phyloP scores from a whole-genome alignment of 2,797 vertebrate genomes.

The Notoglanidium macrostoma region DNA sequence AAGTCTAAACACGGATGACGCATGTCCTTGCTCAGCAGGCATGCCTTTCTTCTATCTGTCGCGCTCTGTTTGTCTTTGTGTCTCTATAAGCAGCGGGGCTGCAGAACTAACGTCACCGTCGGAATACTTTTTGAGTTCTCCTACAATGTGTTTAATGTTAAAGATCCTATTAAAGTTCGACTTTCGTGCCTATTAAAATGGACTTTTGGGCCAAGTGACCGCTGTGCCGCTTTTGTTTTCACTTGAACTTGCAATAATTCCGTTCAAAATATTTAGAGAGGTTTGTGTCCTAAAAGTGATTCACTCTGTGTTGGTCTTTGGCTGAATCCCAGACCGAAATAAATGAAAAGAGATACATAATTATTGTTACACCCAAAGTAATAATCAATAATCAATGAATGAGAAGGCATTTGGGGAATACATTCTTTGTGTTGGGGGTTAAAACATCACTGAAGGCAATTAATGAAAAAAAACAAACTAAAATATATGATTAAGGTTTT shows the following conservation, averaged over 20 bases:
- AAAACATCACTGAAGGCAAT: background rate
- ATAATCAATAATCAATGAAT: background rate
- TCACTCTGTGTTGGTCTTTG: background rate
- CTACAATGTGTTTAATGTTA: background rate
- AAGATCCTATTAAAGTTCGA: background rate
- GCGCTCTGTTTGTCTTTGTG: slow-evolving; percentile 15
- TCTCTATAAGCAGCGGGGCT: background rate
- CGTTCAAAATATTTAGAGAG: background rate
- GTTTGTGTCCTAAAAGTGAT: background rate
- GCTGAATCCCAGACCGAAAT: background rate
- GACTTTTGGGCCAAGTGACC: background rate
- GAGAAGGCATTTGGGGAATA: background rate
- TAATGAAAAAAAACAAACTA: background rate
- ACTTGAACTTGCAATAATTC: background rate
- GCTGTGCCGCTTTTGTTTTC: too few relatives aligned
- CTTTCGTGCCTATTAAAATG: background rate
- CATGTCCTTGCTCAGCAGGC: slow-evolving; percentile 38
- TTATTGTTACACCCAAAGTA: background rate
- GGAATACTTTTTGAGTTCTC: background rate
- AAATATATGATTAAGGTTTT: background rate
- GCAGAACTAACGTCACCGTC: background rate
- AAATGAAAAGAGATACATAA: background rate
- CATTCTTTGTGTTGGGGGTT: background rate
- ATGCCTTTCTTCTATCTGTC: slow-evolving; percentile 31
- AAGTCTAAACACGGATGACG: slow-evolving; percentile 58